Evolutionary conservation across 2,113 vertebrate genomes (phyloP).

Genomic region (Buteo buteo): DNA sequence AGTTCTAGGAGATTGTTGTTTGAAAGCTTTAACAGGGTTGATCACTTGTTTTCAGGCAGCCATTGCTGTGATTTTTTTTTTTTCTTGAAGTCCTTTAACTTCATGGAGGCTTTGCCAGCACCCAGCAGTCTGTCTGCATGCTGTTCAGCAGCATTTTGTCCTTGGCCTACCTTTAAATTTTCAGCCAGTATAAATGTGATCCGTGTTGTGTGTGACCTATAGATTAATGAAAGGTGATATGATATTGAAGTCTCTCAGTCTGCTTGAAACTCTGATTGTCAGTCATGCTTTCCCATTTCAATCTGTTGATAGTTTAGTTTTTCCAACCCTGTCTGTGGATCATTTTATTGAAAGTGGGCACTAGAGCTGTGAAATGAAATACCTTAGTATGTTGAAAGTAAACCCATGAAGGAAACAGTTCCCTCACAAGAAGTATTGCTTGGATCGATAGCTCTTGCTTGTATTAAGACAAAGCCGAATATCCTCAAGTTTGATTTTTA

Average conservation of each 20-base stretch:
- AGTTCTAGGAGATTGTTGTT: neutral
- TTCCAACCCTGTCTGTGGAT: neutral
- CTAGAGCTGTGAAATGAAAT: neutral
- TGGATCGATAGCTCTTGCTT: neutral
- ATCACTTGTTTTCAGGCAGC: neutral
- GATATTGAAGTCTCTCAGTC: neutral
- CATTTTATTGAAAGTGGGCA: neutral
- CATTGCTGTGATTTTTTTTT: neutral
- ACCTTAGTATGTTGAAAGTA: neutral
- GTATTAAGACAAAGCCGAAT: neutral
- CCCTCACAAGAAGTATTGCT: neutral
- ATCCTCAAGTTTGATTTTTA: neutral
- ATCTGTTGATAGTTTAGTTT: neutral
- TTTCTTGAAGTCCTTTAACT: neutral
- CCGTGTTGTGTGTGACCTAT: neutral
- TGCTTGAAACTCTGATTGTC: neutral
- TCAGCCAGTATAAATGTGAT: neutral
- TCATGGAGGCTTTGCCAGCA: neutral
- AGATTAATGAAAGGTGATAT: neutral
- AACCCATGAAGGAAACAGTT: neutral
- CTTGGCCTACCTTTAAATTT: neutral
- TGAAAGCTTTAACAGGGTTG: neutral
- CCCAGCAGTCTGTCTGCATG: neutral
- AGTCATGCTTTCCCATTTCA: neutral
- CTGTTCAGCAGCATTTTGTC: neutral